phyloP scores from a whole-genome alignment of 2,888 invertebrate genomes.

The Rugalucina vietnamica region DNA sequence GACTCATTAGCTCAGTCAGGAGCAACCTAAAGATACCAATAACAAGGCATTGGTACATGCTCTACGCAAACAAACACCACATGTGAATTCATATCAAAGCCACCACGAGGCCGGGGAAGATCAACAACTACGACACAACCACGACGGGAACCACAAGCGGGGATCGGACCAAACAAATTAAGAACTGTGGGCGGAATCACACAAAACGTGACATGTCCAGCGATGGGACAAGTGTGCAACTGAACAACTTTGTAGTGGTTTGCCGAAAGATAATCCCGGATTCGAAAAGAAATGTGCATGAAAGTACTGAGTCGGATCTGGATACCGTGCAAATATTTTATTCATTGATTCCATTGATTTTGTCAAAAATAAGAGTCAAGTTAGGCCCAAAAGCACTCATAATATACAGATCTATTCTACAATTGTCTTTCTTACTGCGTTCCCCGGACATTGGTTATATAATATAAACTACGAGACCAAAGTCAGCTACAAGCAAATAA shows the following conservation, averaged over 20 bases:
- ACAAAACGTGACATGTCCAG: conserved; percentile 12
- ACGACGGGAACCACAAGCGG: too few relatives aligned
- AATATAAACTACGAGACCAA: too few relatives aligned
- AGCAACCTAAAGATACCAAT: background rate
- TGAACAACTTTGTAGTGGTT: conserved; percentile 31
- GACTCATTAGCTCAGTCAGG: conserved; percentile 24
- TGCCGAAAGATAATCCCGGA: conserved; percentile 10
- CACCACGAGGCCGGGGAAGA: background rate
- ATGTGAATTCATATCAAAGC: too few relatives aligned
- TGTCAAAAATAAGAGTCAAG: conserved; percentile 6
- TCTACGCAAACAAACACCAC: background rate
- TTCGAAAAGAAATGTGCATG: background rate
- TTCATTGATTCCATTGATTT: conserved; percentile 15
- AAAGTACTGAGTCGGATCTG: background rate
- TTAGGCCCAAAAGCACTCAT: conserved; percentile 18
- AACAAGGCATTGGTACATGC: background rate
- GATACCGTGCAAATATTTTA: conserved; percentile 5
- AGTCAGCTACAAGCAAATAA: too few relatives aligned
- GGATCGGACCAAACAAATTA: conserved; percentile 7
- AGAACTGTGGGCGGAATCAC: conserved; percentile 33
- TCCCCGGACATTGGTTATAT: too few relatives aligned
- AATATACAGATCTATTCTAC: too few relatives aligned
- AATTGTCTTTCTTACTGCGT: too few relatives aligned
- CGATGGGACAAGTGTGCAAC: conserved; percentile 35
- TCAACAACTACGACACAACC: background rate